Percentiles rank a stretch among this genome's conserved stretches.
phyloP scores from a whole-genome alignment of 2,797 vertebrate genomes.

The Todus mexicanus region DNA sequence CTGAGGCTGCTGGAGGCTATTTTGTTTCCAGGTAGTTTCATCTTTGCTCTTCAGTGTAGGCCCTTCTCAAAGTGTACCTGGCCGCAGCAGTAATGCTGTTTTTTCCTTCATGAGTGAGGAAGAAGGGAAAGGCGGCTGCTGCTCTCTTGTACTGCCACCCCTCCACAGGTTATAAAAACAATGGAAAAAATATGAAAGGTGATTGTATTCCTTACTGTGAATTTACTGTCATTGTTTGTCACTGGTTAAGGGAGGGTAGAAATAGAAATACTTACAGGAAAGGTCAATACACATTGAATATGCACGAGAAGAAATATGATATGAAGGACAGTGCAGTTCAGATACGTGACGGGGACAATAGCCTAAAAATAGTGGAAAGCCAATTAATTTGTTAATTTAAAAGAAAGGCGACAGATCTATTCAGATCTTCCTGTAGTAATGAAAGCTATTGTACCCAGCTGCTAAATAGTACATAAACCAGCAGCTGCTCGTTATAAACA shows the following conservation, averaged over 20 bases:
- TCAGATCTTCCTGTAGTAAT: background rate
- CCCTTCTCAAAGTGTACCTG: background rate
- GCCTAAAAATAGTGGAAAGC: background rate
- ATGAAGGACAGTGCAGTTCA: background rate
- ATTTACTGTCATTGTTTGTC: background rate
- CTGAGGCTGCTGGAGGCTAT: background rate
- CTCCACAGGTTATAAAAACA: background rate
- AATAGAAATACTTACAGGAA: background rate
- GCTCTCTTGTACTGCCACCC: background rate
- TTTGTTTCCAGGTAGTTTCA: background rate
- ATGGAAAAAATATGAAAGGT: background rate
- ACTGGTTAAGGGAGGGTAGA: background rate
- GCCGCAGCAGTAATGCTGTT: background rate
- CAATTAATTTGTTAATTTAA: background rate
- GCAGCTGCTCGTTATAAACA: conserved; percentile 1
- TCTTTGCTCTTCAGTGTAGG: background rate
- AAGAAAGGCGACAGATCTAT: background rate
- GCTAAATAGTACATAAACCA: background rate
- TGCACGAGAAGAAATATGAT: background rate
- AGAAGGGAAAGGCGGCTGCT: background rate
- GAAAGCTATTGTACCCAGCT: background rate
- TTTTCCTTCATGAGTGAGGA: background rate
- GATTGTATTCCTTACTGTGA: background rate
- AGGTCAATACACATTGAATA: background rate
- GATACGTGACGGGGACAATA: background rate